A percentile compares a stretch with the other conserved stretches of the same genome.
These are phyloP conservation scores for Archocentrus centrarchus DNA, from an alignment of 2,113 vertebrate genomes.

Conservation along the genomic window DNA sequence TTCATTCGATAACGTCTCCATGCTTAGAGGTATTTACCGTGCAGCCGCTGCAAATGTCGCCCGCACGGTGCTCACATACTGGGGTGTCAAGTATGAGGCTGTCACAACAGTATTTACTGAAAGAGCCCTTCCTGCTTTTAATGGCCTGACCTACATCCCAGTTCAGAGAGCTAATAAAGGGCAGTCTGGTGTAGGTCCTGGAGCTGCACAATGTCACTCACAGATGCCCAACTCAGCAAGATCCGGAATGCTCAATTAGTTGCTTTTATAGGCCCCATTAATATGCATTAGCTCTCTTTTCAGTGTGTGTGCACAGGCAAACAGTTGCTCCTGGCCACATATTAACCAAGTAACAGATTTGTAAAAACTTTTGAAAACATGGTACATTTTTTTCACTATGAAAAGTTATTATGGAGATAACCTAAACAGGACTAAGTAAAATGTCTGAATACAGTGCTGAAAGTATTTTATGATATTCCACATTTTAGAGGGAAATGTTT, in stretches of 20 bases:
- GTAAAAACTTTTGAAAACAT: constrained; percentile 7
- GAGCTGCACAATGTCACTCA: constrained; percentile 96
- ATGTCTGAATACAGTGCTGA: background rate
- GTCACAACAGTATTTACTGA: constrained; percentile 75
- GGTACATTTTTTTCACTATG: background rate
- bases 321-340: constrained; percentile 57
- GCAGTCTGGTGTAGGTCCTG: constrained; percentile 94
- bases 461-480: background rate
- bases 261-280: constrained; percentile 88
- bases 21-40: constrained; percentile 31
- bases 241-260: constrained; percentile 97
- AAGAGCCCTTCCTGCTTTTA: constrained; percentile 88
- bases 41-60: constrained; percentile 44
- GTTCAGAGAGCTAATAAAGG: constrained; percentile 94
- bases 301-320: constrained; percentile 59
- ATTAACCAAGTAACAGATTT: constrained; percentile 53
- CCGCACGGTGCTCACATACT: constrained; percentile 49
- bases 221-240: constrained; percentile 95
- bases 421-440: background rate
- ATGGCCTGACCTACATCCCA: constrained; percentile 97
- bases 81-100: constrained; percentile 76
- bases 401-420: background rate
- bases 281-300: constrained; percentile 82
- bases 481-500: no score
- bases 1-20: constrained; percentile 44